Evolutionary conservation across 1,140 invertebrate genomes (phyloP).

Genomic region (Hestina assimilis): DNA sequence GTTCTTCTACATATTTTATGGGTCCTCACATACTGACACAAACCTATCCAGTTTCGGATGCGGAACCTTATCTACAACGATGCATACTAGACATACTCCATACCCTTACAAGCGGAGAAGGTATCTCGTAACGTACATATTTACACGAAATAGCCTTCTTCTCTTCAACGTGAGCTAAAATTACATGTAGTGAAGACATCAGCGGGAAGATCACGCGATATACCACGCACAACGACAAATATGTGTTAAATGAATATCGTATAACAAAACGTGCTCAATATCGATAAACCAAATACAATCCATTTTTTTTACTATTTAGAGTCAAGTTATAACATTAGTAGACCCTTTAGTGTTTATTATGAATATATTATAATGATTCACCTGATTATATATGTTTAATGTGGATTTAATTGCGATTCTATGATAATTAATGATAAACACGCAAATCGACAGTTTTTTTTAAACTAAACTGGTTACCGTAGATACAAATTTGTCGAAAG

Average conservation of each 20-base stretch:
- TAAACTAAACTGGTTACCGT: constrained; percentile 40
- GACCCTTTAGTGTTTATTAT: not conserved
- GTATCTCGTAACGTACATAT: no score
- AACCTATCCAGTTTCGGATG: no score
- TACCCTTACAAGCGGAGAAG: no score
- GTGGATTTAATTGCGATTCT: not conserved
- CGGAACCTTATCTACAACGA: no score
- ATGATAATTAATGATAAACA: not conserved
- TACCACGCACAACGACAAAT: constrained; percentile 12
- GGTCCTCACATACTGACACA: no score
- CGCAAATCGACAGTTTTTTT: constrained; percentile 7
- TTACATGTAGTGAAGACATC: constrained; percentile 6
- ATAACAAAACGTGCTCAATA: constrained; percentile 27
- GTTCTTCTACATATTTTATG: no score
- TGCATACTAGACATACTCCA: no score
- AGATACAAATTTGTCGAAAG: constrained; percentile 51
- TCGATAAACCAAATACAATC: not conserved
- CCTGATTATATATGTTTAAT: not conserved
- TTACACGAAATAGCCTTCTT: no score
- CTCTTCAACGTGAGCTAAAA: no score
- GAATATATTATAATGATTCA: not conserved
- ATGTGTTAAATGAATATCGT: constrained; percentile 38
- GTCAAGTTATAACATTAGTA: not conserved
- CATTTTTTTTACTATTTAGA: not conserved
- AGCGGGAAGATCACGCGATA: constrained; percentile 11